These are phyloP conservation scores for Apodemia mormo DNA, from an alignment of 2,888 invertebrate species.

Conservation along the genomic window DNA sequence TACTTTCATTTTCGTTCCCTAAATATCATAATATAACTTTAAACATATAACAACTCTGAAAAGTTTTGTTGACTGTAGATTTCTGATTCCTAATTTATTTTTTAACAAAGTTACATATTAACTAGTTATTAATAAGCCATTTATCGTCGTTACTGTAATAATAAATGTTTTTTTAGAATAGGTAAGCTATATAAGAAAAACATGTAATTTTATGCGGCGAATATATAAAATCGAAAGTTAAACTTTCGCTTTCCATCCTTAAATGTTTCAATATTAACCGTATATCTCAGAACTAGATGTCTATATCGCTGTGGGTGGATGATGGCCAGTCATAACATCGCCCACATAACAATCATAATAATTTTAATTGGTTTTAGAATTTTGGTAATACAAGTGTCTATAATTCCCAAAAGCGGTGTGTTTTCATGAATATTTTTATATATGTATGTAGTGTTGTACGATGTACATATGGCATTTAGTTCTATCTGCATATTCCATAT, in stretches of 20 bases:
- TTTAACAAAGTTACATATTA: not conserved
- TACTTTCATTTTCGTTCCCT: too few relatives aligned
- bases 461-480: too few relatives aligned
- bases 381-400: not conserved
- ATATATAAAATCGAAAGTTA: conserved; percentile 58
- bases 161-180: conserved; percentile 22
- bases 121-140: not conserved
- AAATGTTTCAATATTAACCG: not conserved
- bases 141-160: not conserved
- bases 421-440: not conserved
- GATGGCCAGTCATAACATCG: conserved; percentile 18
- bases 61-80: too few relatives aligned
- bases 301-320: conserved; percentile 13
- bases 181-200: conserved; percentile 29
- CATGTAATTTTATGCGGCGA: conserved; percentile 31
- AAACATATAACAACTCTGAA: too few relatives aligned
- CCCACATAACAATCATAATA: conserved; percentile 6
- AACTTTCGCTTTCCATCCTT: conserved; percentile 59
- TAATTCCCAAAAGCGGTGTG: not conserved
- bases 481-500: too few relatives aligned
- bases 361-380: conserved; percentile 1
- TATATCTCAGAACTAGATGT: conserved; percentile 12
- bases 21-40: too few relatives aligned
- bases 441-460: not conserved
- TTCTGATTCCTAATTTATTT: too few relatives aligned